These are phyloP conservation scores for Orientallactaga bullata DNA, from an alignment of 2,113 vertebrate genomes.

Conservation along the genomic window DNA sequence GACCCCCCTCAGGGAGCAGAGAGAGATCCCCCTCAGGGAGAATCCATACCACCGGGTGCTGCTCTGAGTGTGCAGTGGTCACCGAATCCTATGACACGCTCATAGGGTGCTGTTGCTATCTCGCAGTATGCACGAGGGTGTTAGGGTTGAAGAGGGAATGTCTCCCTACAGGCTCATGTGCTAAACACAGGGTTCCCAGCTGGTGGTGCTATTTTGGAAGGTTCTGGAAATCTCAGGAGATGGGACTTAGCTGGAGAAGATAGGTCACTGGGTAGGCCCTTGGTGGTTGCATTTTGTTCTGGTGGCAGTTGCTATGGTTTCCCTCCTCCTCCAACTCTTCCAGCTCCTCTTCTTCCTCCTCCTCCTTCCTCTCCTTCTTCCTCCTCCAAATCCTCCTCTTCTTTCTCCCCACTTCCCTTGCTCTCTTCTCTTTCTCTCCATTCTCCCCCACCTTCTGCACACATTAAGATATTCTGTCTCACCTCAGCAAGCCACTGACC, in stretches of 20 bases:
- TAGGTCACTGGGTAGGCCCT: not conserved
- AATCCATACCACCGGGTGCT: too few species aligned
- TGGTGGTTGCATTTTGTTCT: not conserved
- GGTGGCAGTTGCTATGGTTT: too few species aligned
- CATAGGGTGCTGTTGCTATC: not conserved
- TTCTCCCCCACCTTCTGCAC: too few species aligned
- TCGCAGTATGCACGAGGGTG: not conserved
- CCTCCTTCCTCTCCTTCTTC: too few species aligned
- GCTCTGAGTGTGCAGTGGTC: not conserved
- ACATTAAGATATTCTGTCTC: not conserved
- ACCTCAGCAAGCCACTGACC: not conserved
- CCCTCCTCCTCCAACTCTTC: not conserved
- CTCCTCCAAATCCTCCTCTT: too few species aligned
- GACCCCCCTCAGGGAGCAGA: not conserved
- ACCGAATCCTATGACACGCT: not conserved
- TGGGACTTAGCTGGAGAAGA: not conserved
- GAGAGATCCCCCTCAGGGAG: accelerated
- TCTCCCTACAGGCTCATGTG: not conserved
- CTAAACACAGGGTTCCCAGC: not conserved
- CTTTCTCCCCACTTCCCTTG: too few species aligned
- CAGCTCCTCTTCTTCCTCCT: too few species aligned
- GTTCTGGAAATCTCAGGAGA: not conserved
- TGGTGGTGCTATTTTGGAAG: not conserved
- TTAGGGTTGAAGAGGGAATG: not conserved
- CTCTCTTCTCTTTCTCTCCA: not conserved